Base-by-base conservation (phyloP, 1,140 invertebrate species). In the Cydia amplana region DNA sequence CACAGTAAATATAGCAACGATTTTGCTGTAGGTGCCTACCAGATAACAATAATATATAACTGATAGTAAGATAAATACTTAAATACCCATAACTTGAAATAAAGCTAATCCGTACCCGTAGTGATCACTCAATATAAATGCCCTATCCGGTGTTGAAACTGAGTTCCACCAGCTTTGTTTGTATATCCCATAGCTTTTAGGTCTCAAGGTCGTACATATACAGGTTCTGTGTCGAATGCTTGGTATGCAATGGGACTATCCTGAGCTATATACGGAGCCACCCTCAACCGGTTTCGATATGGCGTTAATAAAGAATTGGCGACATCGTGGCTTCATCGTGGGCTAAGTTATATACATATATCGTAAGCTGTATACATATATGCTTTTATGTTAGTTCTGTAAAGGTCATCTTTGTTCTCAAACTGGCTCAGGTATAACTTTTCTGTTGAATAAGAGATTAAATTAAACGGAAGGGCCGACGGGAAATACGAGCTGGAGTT, bases 241-340 rank as follows among this genome's bases (percentile, higher is more conserved):
- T 55, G 51, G 16, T 55, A n/a, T 55, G n/a, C 51, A 14, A 55
- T 4, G 51, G 51, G 51, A 55, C 6, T 18, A 55, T 55, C 16
- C 51, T 18, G 51, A 55, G 51, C 51, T 55, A 55, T 55, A 55
- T 20, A 55, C 51, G 51, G 51, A 18, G 0, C 12, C 12, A 46
- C 43, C 43, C 36, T n/a, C 16, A 55, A 55, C 51, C 51, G 51
- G 51, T 55, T 55, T 46, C 43, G 43, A 12, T 46, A 55, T 55
- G 51, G n/a, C 51, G 51, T 18, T 55, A 55, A 55, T 55, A 55
- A 55, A 55, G 51, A 18, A 55, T 55, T 55, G 51, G 51, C 51
- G 51, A 14, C 16, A 51, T 51, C 49, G 16, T 55, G 43, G 43
- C n/a, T 10, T 55, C 16, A 20, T 55, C 51, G 16, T 55, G 43